Conservation (phyloP, 2,888 invertebrate genomes). For the Polyommatus icarus region DNA sequence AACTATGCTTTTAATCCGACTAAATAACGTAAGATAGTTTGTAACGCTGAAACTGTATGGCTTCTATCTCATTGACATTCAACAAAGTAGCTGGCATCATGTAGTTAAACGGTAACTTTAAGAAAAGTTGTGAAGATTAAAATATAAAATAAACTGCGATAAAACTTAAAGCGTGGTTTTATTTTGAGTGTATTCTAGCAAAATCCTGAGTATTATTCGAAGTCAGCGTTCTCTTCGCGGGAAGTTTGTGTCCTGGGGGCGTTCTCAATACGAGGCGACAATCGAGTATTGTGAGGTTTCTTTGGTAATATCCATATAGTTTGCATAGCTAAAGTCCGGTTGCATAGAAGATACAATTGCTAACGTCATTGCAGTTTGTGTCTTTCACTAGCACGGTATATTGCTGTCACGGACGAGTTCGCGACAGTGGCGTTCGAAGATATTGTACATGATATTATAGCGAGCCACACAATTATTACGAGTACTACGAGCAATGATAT, state of each 20-base stretch:
- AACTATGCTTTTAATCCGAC: not conserved
- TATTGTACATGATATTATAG: no score
- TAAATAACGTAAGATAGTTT: not conserved
- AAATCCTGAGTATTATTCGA: not conserved
- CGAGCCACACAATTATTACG: no score
- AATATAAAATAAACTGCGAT: not conserved
- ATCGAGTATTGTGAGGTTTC: conserved; percentile 15
- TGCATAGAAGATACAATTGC: not conserved
- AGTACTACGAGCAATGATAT: no score
- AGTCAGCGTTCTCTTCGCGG: not conserved
- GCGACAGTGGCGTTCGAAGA: no score
- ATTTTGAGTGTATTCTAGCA: not conserved
- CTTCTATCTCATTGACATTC: no score
- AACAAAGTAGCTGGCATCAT: no score
- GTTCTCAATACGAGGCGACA: conserved; percentile 11
- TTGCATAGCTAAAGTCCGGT: not conserved
- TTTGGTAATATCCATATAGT: not conserved
- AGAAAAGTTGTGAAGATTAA: not conserved
- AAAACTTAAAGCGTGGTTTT: not conserved
- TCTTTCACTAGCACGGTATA: no score
- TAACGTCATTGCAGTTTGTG: no score
- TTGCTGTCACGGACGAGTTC: no score
- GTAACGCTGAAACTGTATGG: no score
- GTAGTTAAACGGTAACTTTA: not conserved
- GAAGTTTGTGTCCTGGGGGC: conserved; percentile 1